Evolutionary conservation across 2,113 vertebrate genomes (phyloP).

Genomic region (Nerophis ophidion): DNA sequence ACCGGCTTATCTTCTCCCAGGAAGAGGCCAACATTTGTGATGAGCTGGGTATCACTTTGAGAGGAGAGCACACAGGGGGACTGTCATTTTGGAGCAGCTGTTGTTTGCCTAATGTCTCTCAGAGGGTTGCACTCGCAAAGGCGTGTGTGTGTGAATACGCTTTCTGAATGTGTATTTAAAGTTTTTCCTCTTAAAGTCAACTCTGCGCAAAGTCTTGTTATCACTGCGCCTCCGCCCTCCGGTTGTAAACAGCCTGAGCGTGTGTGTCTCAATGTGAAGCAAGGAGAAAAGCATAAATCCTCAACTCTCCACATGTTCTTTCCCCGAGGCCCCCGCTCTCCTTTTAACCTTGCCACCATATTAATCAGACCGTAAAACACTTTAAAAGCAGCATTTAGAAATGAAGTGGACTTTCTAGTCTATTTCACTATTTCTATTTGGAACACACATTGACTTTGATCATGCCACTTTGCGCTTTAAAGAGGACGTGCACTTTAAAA

Average conservation of each 20-base stretch:
- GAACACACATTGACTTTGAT: background rate
- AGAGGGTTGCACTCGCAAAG: background rate
- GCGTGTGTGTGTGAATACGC: conserved; percentile 1
- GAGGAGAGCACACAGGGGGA: conserved; percentile 17
- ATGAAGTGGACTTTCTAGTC: conserved; percentile 22
- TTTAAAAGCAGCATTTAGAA: conserved; percentile 31
- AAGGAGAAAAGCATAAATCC: conserved; percentile 53
- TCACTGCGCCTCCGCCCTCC: conserved; percentile 24
- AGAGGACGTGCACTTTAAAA: no score
- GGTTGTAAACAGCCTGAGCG: conserved; percentile 19
- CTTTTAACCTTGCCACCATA: conserved; percentile 42
- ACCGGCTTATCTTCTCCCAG: conserved; percentile 25
- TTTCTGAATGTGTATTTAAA: background rate
- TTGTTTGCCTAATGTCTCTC: conserved; percentile 35
- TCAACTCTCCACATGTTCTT: conserved; percentile 33
- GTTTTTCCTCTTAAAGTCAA: background rate
- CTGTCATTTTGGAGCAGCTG: conserved; percentile 33
- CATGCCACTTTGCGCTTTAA: no score
- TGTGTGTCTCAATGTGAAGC: conserved; percentile 24
- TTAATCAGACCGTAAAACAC: conserved; percentile 43
- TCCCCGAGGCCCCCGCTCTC: conserved; percentile 18
- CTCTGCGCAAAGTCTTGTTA: background rate
- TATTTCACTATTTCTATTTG: background rate
- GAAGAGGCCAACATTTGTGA: conserved; percentile 44
- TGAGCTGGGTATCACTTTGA: conserved; percentile 36